These are phyloP conservation scores for Corythornis cristatus DNA, from an alignment of 2,113 vertebrate species.

Conservation along the genomic window DNA sequence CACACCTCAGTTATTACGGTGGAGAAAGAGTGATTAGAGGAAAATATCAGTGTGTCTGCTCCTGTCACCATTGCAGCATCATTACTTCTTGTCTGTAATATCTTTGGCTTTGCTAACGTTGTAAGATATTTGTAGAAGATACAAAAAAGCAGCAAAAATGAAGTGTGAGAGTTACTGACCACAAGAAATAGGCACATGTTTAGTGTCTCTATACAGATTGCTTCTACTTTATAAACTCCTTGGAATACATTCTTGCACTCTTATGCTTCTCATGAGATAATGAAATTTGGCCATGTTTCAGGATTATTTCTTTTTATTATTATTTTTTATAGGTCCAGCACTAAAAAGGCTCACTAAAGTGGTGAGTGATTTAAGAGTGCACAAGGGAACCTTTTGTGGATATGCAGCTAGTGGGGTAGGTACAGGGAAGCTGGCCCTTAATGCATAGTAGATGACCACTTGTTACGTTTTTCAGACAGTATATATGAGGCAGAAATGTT, in stretches of 20 bases:
- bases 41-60: background rate
- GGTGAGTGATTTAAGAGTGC: background rate
- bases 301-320: background rate
- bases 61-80: background rate
- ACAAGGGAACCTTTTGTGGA: too few species aligned
- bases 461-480: background rate
- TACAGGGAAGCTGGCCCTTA: background rate
- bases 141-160: fast-evolving
- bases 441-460: fast-evolving
- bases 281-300: background rate
- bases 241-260: background rate
- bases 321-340: background rate
- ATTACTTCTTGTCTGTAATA: background rate
- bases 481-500: background rate
- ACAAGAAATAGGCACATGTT: background rate
- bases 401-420: background rate
- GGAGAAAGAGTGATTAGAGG: background rate
- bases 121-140: background rate
- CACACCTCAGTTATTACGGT: background rate
- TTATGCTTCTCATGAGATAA: background rate
- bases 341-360: background rate
- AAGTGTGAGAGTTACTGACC: background rate
- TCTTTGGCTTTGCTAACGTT: background rate
- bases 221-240: background rate
- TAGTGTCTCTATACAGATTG: fast-evolving